phyloP scores from a whole-genome alignment of 1,140 invertebrate genomes.

The Ericerus pela region DNA sequence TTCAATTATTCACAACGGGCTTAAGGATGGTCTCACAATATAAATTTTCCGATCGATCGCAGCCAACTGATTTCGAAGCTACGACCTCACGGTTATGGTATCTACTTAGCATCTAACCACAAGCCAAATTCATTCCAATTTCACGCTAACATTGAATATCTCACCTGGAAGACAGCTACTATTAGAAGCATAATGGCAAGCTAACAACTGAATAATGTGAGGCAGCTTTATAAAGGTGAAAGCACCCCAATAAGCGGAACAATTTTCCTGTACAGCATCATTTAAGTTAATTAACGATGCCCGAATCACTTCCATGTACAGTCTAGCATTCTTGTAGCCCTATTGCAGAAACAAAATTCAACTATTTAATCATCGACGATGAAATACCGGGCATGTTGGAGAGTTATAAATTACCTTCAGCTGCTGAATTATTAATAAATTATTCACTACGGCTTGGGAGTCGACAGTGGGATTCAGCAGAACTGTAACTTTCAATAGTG shows the following conservation, averaged over 20 bases:
- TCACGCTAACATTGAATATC: too few species aligned
- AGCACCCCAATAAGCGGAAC: constrained; percentile 81
- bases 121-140: too few species aligned
- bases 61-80: too few species aligned
- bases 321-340: constrained; percentile 31
- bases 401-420: constrained; percentile 43
- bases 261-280: constrained; percentile 53
- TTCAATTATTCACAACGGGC: too few species aligned
- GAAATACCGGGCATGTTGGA: neutral
- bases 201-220: constrained; percentile 43
- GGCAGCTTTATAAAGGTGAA: constrained; percentile 86
- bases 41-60: too few species aligned
- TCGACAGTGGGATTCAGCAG: constrained; percentile 59
- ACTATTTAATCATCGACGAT: neutral
- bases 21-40: too few species aligned
- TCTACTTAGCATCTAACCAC: too few species aligned
- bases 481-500: constrained; percentile 54
- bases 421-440: constrained; percentile 65
- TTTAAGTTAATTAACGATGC: constrained; percentile 77
- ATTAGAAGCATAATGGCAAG: constrained; percentile 9
- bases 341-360: constrained; percentile 18
- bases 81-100: too few species aligned
- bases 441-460: constrained; percentile 57
- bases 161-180: neutral
- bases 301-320: constrained; percentile 79